phyloP scores from a whole-genome alignment of 2,888 invertebrate species.

The Schizaphis graminum region DNA sequence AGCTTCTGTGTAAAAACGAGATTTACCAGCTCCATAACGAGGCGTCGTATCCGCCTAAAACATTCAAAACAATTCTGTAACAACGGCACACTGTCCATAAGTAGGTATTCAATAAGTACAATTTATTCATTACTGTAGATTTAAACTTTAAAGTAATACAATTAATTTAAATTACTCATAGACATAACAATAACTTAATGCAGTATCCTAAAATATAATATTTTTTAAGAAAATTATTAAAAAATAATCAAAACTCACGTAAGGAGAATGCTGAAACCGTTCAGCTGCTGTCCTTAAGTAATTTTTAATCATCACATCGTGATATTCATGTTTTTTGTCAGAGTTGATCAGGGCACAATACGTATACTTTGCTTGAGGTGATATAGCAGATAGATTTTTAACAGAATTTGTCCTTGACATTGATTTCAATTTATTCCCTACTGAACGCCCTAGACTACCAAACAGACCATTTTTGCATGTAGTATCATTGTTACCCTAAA shows the following conservation, averaged over 20 bases:
- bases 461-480: slow-evolving; percentile 73
- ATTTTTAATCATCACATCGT: slow-evolving; percentile 85
- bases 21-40: slow-evolving; percentile 79
- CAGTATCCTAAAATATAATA: not conserved
- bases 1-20: slow-evolving; percentile 80
- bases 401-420: slow-evolving; percentile 71
- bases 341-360: slow-evolving; percentile 80
- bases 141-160: not conserved
- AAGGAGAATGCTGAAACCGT: slow-evolving; percentile 70
- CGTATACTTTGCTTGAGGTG: slow-evolving; percentile 74
- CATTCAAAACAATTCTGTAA: slow-evolving; percentile 35
- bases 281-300: slow-evolving; percentile 81
- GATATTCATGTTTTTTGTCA: slow-evolving; percentile 78
- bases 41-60: slow-evolving; percentile 68
- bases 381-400: slow-evolving; percentile 69
- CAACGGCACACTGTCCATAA: not conserved
- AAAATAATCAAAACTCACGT: slow-evolving; percentile 58
- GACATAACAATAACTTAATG: too few species aligned
- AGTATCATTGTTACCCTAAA: slow-evolving; percentile 66
- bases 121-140: not conserved
- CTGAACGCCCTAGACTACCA: slow-evolving; percentile 81
- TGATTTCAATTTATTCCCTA: slow-evolving; percentile 68
- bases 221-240: not conserved
- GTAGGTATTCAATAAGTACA: not conserved
- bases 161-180: not conserved